Conservation (phyloP, 1,140 invertebrate species). For the Leptinotarsa texana region DNA sequence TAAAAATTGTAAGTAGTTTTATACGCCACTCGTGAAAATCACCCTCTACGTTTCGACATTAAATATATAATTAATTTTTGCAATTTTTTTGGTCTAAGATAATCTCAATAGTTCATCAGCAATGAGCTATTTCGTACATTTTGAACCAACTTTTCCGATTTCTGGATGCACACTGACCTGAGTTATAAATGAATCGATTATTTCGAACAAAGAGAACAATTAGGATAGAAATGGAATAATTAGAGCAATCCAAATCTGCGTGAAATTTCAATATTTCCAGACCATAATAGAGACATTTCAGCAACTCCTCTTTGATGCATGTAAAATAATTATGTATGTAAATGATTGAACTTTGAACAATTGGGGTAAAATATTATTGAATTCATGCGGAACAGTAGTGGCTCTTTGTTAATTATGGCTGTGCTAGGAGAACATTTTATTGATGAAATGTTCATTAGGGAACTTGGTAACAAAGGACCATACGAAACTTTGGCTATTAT, state of each 20-base stretch:
- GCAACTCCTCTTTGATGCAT: constrained; percentile 38
- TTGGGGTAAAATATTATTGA: constrained; percentile 46
- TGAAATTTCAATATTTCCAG: constrained; percentile 8
- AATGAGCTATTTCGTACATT: no score
- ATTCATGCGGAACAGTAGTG: constrained; percentile 32
- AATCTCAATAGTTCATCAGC: no score
- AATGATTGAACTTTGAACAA: constrained; percentile 50
- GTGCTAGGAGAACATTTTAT: constrained; percentile 29
- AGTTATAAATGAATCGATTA: background rate
- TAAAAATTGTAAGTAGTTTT: no score
- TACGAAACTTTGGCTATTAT: constrained; percentile 27
- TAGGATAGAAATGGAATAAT: constrained; percentile 3
- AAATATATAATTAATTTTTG: no score
- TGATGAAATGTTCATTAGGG: constrained; percentile 31
- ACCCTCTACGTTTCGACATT: no score
- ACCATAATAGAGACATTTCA: constrained; percentile 20
- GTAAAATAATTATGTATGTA: constrained; percentile 48
- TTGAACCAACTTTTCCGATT: no score
- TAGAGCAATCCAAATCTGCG: constrained; percentile 1
- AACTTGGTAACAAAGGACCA: constrained; percentile 29
- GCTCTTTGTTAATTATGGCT: constrained; percentile 38
- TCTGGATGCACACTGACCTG: no score
- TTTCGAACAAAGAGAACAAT: constrained; percentile 1
- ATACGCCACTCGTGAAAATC: no score
- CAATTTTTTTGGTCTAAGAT: no score